phyloP scores from a whole-genome alignment of 2,113 vertebrate genomes.

The human (Homo sapiens) region DNA sequence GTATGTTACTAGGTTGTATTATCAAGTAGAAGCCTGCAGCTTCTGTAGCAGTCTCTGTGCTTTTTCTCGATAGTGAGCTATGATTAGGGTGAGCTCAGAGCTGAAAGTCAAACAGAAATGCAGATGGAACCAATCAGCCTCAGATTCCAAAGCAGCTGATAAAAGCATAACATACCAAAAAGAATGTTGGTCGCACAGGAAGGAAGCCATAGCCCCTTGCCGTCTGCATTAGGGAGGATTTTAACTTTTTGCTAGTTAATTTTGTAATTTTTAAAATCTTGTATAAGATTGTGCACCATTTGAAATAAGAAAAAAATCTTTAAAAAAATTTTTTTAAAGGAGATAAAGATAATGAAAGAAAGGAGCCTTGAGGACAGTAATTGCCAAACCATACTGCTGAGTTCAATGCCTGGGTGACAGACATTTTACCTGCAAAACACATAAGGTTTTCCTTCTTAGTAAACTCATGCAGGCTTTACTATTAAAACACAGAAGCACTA shows the following conservation, averaged over 20 bases:
- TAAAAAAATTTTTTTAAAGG: not conserved
- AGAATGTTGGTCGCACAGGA: rapidly evolving
- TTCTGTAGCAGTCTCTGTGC: rapidly evolving
- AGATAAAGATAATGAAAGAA: not conserved
- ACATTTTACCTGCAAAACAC: not conserved
- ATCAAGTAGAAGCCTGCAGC: rapidly evolving
- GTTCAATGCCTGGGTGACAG: not conserved
- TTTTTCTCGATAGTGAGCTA: not conserved
- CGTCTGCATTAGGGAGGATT: rapidly evolving
- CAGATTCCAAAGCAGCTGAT: not conserved
- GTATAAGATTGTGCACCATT: not conserved
- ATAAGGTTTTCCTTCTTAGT: rapidly evolving
- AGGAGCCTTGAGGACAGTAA: not conserved
- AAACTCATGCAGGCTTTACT: not conserved
- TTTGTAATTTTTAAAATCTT: not conserved
- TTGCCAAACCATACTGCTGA: not conserved
- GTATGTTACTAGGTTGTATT: rapidly evolving
- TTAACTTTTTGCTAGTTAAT: not conserved
- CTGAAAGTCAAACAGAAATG: rapidly evolving
- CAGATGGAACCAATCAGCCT: rapidly evolving
- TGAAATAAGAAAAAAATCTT: not conserved
- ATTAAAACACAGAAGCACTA: too few species aligned
- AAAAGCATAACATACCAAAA: rapidly evolving
- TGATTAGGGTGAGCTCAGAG: rapidly evolving
- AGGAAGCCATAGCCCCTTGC: too few species aligned